A percentile compares a stretch with the other conserved stretches of the same genome.
These are phyloP conservation scores for Leptopilina drosophilae DNA, from an alignment of 2,888 invertebrate species.

Conservation along the genomic window DNA sequence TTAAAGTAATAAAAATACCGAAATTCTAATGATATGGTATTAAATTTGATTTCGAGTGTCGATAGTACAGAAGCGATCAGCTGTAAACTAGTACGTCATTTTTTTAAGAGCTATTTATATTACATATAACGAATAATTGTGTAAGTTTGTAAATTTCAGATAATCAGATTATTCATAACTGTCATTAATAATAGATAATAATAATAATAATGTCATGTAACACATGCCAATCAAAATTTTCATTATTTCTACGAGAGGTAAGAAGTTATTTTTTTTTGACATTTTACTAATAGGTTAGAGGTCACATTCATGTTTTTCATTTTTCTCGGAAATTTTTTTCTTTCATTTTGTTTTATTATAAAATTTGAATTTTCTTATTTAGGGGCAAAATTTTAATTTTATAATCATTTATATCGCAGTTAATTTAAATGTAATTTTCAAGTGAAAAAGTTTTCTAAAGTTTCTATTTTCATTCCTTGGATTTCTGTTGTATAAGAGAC, in stretches of 20 bases:
- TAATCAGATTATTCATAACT: not conserved
- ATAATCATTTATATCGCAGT: not conserved
- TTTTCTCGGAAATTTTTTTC: not conserved
- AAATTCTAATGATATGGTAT: too few relatives aligned
- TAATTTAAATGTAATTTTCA: slow-evolving; percentile 40
- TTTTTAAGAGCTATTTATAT: not conserved
- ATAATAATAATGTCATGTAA: slow-evolving; percentile 89
- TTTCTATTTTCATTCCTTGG: not conserved
- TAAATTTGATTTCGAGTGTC: not conserved
- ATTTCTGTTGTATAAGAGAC: not conserved
- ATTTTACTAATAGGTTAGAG: slow-evolving; percentile 32
- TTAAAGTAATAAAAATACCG: not conserved
- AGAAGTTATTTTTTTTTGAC: slow-evolving; percentile 51
- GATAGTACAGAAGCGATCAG: slow-evolving; percentile 10
- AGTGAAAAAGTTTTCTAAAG: too few relatives aligned
- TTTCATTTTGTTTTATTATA: not conserved
- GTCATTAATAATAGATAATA: slow-evolving; percentile 38
- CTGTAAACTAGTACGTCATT: not conserved
- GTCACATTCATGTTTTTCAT: slow-evolving; percentile 41
- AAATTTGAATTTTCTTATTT: too few relatives aligned
- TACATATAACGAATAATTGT: not conserved
- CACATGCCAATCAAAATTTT: slow-evolving; percentile 84
- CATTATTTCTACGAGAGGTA: slow-evolving; percentile 86
- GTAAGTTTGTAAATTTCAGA: not conserved
- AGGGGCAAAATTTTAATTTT: too few relatives aligned